These are phyloP conservation scores for Calypte anna DNA, from an alignment of 2,113 vertebrate species.

Conservation along the genomic window DNA sequence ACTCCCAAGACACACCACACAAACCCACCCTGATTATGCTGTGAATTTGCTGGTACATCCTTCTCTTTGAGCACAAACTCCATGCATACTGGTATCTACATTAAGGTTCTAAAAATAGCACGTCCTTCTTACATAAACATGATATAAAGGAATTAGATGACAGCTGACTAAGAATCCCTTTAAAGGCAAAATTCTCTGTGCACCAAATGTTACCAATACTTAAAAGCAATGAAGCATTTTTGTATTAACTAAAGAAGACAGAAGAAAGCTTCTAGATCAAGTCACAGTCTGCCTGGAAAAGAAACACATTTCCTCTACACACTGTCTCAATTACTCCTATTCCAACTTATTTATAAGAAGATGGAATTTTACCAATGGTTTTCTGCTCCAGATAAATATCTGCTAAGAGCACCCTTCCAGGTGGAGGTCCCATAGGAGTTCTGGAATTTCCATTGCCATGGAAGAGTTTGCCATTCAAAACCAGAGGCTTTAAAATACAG, in stretches of 20 bases:
- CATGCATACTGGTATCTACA: background rate
- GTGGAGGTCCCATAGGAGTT: background rate
- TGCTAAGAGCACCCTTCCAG: background rate
- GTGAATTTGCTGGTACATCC: background rate
- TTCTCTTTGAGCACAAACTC: background rate
- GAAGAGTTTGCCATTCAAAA: background rate
- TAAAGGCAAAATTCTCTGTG: conserved; percentile 10
- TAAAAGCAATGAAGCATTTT: background rate
- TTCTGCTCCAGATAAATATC: background rate
- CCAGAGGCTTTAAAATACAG: background rate
- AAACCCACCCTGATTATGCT: rapidly evolving
- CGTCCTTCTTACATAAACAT: conserved; percentile 24
- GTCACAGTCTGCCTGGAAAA: background rate
- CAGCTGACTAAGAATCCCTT: conserved; percentile 30
- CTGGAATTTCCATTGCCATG: background rate
- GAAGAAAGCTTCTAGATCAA: background rate
- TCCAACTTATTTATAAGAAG: background rate
- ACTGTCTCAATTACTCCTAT: background rate
- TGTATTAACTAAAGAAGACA: background rate
- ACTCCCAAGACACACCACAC: background rate
- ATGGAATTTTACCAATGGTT: background rate
- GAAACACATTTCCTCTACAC: conserved; percentile 26
- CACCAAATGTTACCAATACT: background rate
- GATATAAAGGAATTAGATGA: conserved; percentile 45
- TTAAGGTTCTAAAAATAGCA: background rate